A percentile compares a stretch with the other conserved stretches of the same genome.
phyloP scores from a whole-genome alignment of 2,797 vertebrate species.

The Okamejei kenojei region DNA sequence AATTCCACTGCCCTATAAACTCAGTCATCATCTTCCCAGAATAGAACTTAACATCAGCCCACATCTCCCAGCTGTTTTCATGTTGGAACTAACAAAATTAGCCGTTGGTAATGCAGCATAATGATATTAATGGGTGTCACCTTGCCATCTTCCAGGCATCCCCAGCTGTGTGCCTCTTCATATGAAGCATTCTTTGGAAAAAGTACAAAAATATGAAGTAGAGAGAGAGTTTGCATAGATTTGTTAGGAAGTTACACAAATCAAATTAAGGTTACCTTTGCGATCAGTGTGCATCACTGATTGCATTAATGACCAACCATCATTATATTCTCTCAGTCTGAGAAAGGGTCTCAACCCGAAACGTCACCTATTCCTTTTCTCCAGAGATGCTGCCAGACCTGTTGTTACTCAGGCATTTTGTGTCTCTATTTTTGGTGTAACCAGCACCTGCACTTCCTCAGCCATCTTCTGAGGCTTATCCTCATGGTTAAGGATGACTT shows the following conservation, averaged over 20 bases:
- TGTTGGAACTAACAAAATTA: neutral
- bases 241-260: neutral
- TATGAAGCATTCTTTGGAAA: neutral
- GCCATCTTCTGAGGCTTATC: too few species aligned
- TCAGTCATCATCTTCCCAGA: neutral
- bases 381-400: too few species aligned
- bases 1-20: neutral
- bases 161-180: neutral
- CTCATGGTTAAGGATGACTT: too few species aligned
- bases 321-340: neutral
- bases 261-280: neutral
- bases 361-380: too few species aligned
- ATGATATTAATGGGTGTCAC: neutral
- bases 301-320: neutral
- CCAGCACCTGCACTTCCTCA: too few species aligned
- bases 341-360: too few species aligned
- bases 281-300: neutral
- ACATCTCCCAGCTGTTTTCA: conserved; percentile 4
- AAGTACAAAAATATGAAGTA: neutral
- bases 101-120: neutral
- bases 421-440: too few species aligned
- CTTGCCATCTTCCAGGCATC: neutral
- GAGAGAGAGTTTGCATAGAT: neutral
- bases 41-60: neutral
- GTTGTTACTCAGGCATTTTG: too few species aligned